Base-by-base conservation (phyloP, 2,797 vertebrate genomes). In the Echiichthys vipera region DNA sequence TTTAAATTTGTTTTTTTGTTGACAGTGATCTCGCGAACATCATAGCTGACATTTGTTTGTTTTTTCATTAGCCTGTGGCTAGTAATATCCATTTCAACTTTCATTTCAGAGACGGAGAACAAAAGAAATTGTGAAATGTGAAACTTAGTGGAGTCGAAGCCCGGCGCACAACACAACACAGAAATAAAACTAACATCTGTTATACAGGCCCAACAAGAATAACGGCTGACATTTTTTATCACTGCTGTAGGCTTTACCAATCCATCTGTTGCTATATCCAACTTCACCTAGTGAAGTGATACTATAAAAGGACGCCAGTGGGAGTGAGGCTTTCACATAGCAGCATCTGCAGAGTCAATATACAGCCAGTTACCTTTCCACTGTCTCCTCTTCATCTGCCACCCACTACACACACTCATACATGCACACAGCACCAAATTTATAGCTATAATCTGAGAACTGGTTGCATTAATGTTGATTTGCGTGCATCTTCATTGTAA, bases 191-290 rank as follows among this genome's bases (percentile, higher is more conserved):
- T 51, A 84, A 81, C 88, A 90, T 85, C 84, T 91, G 80, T 75
- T 81, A 24, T 14, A 73, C 40, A 78, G 76, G 46, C 72, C 58
- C 59, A 67, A 74, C 77, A 78, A 78, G 70, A 84, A 75, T 66
- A 84, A 81, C n/a, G 67, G 77, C 72, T 73, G 73, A 79, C 74
- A 53, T 74, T 71, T 73, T 73, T 83, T 73, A 80, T 80, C 57
- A 34, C 56, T 64, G 76, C 77, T 77, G 72, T 79, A 80, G 82
- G 75, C 83, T 87, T 88, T 61, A 84, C 64, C 84, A 70, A 86
- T 90, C 80, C 83, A 87, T 91, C 87, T 90, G 86, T 87, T 87
- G 83, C 88, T 87, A 80, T 83, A 86, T 83, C 70, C 73, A 86
- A 80, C 80, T 79, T 77, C 47, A 78, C 77, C 58, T 57, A 71